Percentiles rank a stretch among this genome's conserved stretches.
phyloP scores from a whole-genome alignment of 2,888 invertebrate species.

The Leucophenga maculata region DNA sequence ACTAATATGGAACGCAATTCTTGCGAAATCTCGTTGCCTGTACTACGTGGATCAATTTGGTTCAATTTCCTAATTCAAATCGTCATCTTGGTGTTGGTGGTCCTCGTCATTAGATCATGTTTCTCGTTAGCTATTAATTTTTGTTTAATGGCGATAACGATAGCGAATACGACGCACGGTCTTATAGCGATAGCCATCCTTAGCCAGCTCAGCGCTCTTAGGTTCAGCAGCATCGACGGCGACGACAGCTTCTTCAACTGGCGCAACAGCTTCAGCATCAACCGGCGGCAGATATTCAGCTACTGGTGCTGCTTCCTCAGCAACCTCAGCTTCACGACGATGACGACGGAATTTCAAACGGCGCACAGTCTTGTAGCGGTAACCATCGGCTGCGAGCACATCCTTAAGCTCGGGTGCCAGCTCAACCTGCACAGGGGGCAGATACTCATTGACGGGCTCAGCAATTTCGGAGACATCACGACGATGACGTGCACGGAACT shows the following conservation, averaged over 20 bases:
- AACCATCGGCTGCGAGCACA: slow-evolving; percentile 59
- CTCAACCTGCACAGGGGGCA: slow-evolving; percentile 61
- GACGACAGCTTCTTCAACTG: slow-evolving; percentile 42
- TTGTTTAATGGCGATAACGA: slow-evolving; percentile 63
- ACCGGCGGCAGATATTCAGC: slow-evolving; percentile 64
- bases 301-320: slow-evolving; percentile 38
- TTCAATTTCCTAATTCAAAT: slow-evolving; percentile 52
- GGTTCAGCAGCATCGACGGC: slow-evolving; percentile 48
- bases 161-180: slow-evolving; percentile 66
- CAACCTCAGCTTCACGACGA: slow-evolving; percentile 60
- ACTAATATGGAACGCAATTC: not conserved
- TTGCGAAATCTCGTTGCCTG: slow-evolving; percentile 35
- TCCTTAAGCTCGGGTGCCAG: slow-evolving; percentile 66
- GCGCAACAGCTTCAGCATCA: slow-evolving; percentile 41
- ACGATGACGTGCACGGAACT: slow-evolving; percentile 66
- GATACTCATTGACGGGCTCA: slow-evolving; percentile 55
- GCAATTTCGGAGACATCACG: slow-evolving; percentile 67
- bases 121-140: too few species aligned
- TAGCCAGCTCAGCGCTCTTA: slow-evolving; percentile 63
- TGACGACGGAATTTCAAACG: slow-evolving; percentile 59
- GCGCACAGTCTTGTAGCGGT: slow-evolving; percentile 63
- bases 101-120: not conserved
- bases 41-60: slow-evolving; percentile 64
- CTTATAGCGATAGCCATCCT: slow-evolving; percentile 69
- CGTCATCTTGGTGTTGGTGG: not conserved